These are phyloP conservation scores for Amblyopsis hoosieri DNA, from an alignment of 2,797 vertebrate genomes.

Conservation along the genomic window DNA sequence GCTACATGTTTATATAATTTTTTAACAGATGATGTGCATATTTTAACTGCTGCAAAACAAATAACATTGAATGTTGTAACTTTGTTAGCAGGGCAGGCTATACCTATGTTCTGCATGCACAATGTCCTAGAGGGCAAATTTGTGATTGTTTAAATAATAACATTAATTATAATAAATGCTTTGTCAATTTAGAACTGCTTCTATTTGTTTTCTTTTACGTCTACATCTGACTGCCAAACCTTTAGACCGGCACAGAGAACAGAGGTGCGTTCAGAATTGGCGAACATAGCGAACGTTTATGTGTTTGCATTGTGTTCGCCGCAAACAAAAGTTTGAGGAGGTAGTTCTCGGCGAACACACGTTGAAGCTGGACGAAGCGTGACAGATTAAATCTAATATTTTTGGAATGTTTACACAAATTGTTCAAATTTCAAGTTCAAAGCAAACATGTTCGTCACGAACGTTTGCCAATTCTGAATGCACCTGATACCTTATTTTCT, in stretches of 20 bases:
- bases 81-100: conserved; percentile 58
- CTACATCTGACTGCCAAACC: conserved; percentile 6
- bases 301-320: no score
- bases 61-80: conserved; percentile 73
- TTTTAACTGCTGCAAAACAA: conserved; percentile 56
- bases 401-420: no score
- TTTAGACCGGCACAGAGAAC: conserved; percentile 30
- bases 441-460: no score
- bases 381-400: background rate
- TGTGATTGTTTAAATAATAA: conserved; percentile 69
- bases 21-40: conserved; percentile 64
- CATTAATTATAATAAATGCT: conserved; percentile 72
- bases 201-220: conserved; percentile 6
- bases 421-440: no score
- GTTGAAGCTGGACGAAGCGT: no score
- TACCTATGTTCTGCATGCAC: conserved; percentile 66
- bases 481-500: conserved; percentile 61
- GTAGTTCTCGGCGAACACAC: no score
- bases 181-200: conserved; percentile 49
- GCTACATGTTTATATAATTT: conserved; percentile 66
- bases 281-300: no score
- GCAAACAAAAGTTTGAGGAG: no score
- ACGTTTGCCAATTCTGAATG: no score
- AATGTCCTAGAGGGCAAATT: conserved; percentile 39
- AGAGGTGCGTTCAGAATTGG: no score